Evolutionary conservation across 1,140 invertebrate species (phyloP), one percentile per base, ranked within the genome.

Genomic region (Penaeus chinensis): DNA sequence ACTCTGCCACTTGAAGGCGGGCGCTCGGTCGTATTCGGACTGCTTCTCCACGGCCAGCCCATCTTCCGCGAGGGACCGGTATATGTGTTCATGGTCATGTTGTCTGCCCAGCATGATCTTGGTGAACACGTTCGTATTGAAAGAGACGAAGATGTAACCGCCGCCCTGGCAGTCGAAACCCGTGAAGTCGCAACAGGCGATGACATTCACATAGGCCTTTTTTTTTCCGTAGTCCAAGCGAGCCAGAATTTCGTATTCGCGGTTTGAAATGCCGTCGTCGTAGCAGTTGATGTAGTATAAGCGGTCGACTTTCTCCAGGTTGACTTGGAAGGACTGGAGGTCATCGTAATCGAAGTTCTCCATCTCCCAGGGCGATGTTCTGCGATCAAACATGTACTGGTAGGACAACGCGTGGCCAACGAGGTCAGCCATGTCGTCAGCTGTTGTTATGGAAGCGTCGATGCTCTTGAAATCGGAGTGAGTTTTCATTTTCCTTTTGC

Each of bases 131-230:
- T 54, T 85, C 54, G 76, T 32, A 37, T 79, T 78, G 61, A 65
- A 66, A 62, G 18, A 66, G 18, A 85, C 37, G 32, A 42, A 85
- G 22, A 79, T 85, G 18, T 79, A 32, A 11, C 84, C 84, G 7
- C 84, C 84, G n/a, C 84, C 76, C n/a, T 79, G 61, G 11, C 61
- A 78, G 3, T 85, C 84, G 37, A 79, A 85, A 0, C 76, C 84
- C 13, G 83, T 62, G 47, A 63, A 76, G 27, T 76, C 66, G 47
- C 83, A 84, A 3, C 54, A 32, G n/a, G 83, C 83, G 22, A 16
- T 65, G 71, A 85, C 20, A 19, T 42, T 61, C 54, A 85, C 83
- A 27, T 77, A 85, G 3, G 79, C 16, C 13, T 63, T 37, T 24
- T n/a, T 27, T 60, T 24, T 27, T 3, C 79, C 65, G 84, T 85